A percentile compares a stretch with the other conserved stretches of the same genome.
Conservation (phyloP, 2,888 invertebrate genomes). For the Xanthorhoe designata region DNA sequence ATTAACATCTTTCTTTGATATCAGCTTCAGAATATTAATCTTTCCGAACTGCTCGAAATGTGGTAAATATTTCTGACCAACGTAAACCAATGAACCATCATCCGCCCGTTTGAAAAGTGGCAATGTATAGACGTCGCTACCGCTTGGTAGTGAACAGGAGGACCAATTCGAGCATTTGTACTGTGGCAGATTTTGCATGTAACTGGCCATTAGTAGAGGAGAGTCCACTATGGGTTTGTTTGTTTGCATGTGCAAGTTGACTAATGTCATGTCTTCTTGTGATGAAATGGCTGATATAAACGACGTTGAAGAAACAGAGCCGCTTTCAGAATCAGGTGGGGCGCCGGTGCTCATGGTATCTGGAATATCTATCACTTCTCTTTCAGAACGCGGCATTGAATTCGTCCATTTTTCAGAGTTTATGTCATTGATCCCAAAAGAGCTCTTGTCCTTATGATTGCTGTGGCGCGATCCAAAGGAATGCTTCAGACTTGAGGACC, state of each 20-base stretch:
- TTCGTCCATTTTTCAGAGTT: slow-evolving; percentile 75
- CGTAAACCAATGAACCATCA: slow-evolving; percentile 91
- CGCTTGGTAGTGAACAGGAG: slow-evolving; percentile 89
- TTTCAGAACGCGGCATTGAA: slow-evolving; percentile 69
- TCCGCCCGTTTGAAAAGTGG: slow-evolving; percentile 92
- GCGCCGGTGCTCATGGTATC: slow-evolving; percentile 75
- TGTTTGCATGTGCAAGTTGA: slow-evolving; percentile 97
- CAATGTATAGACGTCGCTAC: slow-evolving; percentile 91
- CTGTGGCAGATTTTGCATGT: slow-evolving; percentile 96
- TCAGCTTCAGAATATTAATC: slow-evolving; percentile 71
- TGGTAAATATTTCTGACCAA: slow-evolving; percentile 85
- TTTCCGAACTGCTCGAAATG: slow-evolving; percentile 72
- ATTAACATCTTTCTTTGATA: slow-evolving; percentile 77
- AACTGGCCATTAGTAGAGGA: slow-evolving; percentile 97
- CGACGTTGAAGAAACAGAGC: slow-evolving; percentile 93
- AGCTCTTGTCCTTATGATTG: slow-evolving; percentile 81
- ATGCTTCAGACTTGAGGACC: slow-evolving; percentile 89
- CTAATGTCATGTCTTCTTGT: slow-evolving; percentile 95
- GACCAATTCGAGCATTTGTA: slow-evolving; percentile 91
- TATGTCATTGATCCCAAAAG: slow-evolving; percentile 81
- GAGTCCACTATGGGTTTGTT: slow-evolving; percentile 96
- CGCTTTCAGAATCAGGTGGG: slow-evolving; percentile 90
- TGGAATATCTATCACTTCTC: slow-evolving; percentile 59
- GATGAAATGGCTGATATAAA: slow-evolving; percentile 96
- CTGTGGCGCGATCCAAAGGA: slow-evolving; percentile 84